These are phyloP conservation scores for Drosophila emarginata DNA, from an alignment of 2,888 invertebrate genomes.

Conservation along the genomic window DNA sequence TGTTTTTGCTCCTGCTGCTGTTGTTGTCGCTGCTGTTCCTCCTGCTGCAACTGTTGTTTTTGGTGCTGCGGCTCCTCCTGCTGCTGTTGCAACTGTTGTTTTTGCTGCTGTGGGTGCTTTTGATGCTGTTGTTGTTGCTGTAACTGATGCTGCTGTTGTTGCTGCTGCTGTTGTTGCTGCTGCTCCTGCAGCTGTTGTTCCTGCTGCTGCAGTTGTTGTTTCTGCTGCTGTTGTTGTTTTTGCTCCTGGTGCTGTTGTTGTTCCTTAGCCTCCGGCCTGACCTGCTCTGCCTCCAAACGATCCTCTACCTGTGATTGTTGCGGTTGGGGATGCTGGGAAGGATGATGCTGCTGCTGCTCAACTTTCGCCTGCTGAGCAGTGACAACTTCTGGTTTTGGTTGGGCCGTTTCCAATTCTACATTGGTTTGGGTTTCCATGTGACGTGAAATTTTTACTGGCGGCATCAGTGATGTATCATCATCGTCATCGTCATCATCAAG, in stretches of 20 bases:
- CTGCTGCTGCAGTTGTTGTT: not conserved
- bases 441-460: conserved; percentile 56
- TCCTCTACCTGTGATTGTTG: not conserved
- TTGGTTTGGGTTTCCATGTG: conserved; percentile 54
- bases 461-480: conserved; percentile 52
- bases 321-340: conserved; percentile 6
- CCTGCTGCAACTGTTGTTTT: not conserved
- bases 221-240: no score
- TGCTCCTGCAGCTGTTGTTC: no score
- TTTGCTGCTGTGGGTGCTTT: not conserved
- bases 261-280: no score
- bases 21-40: no score
- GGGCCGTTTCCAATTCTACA: conserved; percentile 8
- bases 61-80: not conserved
- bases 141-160: no score
- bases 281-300: not conserved
- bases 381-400: not conserved
- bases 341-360: not conserved
- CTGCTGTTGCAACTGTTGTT: not conserved
- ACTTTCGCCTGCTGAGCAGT: not conserved
- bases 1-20: no score
- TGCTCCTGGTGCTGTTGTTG: no score
- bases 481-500: conserved; percentile 46
- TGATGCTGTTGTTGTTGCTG: no score
- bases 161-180: not conserved